Evolutionary conservation across 2,113 vertebrate genomes (phyloP).

Genomic region (Cyprinodon tularosa): DNA sequence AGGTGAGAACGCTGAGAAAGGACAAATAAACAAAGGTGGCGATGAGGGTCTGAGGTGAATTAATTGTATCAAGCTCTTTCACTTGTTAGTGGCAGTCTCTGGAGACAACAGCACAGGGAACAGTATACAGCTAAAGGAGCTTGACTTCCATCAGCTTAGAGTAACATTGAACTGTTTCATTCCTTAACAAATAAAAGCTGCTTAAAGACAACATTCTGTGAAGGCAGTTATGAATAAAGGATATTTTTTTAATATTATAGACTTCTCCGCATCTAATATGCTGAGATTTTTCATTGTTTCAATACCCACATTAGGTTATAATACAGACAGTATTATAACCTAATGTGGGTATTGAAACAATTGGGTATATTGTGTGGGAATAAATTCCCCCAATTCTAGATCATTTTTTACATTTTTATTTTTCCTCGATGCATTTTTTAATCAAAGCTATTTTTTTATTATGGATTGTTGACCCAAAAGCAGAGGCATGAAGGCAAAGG

Average conservation of each 20-base stretch:
- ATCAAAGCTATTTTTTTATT: too few species aligned
- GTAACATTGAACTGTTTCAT: background rate
- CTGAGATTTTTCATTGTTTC: background rate
- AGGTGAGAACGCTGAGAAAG: slow-evolving; percentile 80
- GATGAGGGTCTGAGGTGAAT: slow-evolving; percentile 72
- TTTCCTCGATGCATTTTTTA: too few species aligned
- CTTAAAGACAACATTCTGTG: background rate
- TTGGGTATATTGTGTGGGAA: too few species aligned
- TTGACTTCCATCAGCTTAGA: slow-evolving; percentile 2
- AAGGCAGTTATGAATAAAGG: background rate
- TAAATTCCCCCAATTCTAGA: too few species aligned
- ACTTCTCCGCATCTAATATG: background rate
- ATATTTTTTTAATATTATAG: background rate
- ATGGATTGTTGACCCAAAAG: too few species aligned
- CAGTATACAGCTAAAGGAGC: slow-evolving; percentile 31
- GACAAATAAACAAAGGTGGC: slow-evolving; percentile 77
- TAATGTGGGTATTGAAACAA: background rate
- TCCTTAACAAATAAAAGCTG: background rate
- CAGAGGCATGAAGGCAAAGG: too few species aligned
- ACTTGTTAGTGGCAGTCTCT: slow-evolving; percentile 38
- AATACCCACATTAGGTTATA: background rate
- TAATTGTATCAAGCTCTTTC: slow-evolving; percentile 65
- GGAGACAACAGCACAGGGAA: slow-evolving; percentile 33
- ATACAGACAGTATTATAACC: background rate
- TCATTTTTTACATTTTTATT: too few species aligned